These are phyloP conservation scores for Darevskia nairensis DNA, from an alignment of 2,797 vertebrate species.

Conservation along the genomic window DNA sequence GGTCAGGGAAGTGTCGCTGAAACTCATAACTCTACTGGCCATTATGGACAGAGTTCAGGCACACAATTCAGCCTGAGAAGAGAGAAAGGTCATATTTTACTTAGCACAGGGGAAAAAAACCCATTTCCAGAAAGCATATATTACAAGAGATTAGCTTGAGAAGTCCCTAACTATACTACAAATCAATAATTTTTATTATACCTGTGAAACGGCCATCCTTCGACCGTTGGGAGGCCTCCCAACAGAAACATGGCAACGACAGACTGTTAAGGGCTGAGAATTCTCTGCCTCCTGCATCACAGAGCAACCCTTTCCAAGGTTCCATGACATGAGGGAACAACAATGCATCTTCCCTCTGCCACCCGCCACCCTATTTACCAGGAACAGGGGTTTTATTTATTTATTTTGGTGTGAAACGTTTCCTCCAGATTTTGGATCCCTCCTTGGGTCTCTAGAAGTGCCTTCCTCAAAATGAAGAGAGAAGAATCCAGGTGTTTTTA, in stretches of 20 bases:
- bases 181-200: background rate
- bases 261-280: background rate
- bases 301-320: background rate
- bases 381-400: background rate
- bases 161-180: background rate
- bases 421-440: background rate
- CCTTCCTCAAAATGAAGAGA: no score
- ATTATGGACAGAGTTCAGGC: background rate
- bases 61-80: background rate
- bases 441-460: background rate
- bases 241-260: background rate
- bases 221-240: background rate
- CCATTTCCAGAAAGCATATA: background rate
- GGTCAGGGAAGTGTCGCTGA: background rate
- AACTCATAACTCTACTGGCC: background rate
- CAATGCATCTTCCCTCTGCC: background rate
- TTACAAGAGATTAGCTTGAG: background rate
- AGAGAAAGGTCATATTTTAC: background rate
- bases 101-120: background rate
- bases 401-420: no score
- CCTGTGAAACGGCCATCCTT: conserved; percentile 19
- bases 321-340: background rate
- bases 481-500: no score
- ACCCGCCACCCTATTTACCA: background rate
- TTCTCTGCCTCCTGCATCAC: background rate